Evolutionary conservation across 2,888 invertebrate species (phyloP), one percentile per base, ranked within the genome.

Genomic region (Hydriomena furcata): DNA sequence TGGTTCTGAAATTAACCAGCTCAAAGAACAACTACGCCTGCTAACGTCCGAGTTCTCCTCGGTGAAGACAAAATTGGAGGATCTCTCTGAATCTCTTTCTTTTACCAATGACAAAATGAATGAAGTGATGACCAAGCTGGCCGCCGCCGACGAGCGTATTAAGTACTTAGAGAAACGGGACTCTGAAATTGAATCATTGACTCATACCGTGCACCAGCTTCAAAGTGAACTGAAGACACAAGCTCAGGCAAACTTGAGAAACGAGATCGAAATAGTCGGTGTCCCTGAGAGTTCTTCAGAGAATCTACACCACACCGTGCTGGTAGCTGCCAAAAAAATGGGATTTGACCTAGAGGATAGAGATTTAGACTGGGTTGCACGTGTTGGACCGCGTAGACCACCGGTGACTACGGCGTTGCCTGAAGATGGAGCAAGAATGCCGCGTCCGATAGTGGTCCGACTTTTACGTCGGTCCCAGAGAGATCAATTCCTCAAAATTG

Each of bases 221-320:
- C 37, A 38, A 5, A 32, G 7, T 24, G 37, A 45, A 11, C 10
- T 37, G 0, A 45, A 32, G n/a, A 5, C 7, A 0, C 45, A 37
- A 25, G 37, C 37, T 1, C 45, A 45, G 7, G 24, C 11, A 5
- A 31, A 21, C 5, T 21, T 46, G 7, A 38, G 8, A 21, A 38
- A 46, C 7, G 32, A 46, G 28, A 12, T 46, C 7, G 46, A 46
- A 27, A 46, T 46, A 6, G 45, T 37, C 1, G 45, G 45, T 8
- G 28, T 46, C 7, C 45, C 37, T 7, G 45, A 46, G 37, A 12
- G 1, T 7, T 1, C 5, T 0, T n/a, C 20, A 1, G 46, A 45
- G 20, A 45, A 45, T 25, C 32, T 45, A 1, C 7, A 17, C 2
- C 45, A 45, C 32, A 45, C 17, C 1, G 32, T 40, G 4, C 21